Conservation (phyloP, 2,888 invertebrate genomes). For the Nephrotoma guestfalica region DNA sequence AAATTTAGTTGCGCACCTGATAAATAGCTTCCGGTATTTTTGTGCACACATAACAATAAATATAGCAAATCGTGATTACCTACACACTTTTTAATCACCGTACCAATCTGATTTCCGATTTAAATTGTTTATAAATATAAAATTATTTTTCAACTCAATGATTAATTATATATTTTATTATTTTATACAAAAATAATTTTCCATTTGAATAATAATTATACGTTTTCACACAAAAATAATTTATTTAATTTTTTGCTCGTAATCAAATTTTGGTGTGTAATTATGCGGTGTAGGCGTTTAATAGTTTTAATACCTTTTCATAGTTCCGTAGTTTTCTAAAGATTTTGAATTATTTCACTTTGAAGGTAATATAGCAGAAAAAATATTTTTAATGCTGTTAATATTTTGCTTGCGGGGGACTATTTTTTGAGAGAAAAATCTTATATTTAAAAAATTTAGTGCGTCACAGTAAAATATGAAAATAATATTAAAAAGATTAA, state of each 20-base stretch:
- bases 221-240: neutral
- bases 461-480: too few species aligned
- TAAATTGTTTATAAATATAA: neutral
- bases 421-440: too few species aligned
- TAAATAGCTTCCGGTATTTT: neutral
- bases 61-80: neutral
- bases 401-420: too few species aligned
- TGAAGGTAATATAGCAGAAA: neutral
- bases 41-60: neutral
- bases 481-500: too few species aligned
- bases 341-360: neutral
- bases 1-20: too few species aligned
- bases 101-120: neutral
- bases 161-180: neutral
- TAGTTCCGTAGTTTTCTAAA: neutral
- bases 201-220: neutral
- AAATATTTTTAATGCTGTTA: neutral
- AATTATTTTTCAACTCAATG: neutral
- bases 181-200: neutral
- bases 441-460: too few species aligned
- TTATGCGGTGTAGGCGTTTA: neutral
- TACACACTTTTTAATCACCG: neutral
- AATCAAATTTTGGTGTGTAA: neutral
- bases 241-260: neutral
- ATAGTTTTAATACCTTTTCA: neutral